Evolutionary conservation across 2,888 invertebrate species (phyloP).

Genomic region (Sinhomidia bicolor): DNA sequence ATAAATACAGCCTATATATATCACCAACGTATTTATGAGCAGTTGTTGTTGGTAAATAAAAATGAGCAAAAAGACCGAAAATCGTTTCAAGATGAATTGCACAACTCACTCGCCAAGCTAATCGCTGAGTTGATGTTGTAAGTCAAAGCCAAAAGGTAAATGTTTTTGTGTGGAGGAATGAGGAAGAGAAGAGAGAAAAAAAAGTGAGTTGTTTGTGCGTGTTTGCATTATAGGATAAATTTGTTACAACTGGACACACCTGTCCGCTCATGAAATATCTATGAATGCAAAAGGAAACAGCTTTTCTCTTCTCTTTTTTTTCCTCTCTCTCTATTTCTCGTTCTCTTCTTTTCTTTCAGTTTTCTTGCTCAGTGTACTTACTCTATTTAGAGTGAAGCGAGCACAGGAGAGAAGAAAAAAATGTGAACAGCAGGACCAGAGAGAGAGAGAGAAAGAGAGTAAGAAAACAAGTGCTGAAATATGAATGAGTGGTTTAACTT

Average conservation of each 20-base stretch:
- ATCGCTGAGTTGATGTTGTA: too few relatives aligned
- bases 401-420: background rate
- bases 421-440: slow-evolving; percentile 14
- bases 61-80: background rate
- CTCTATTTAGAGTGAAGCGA: too few relatives aligned
- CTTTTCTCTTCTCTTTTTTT: slow-evolving; percentile 44
- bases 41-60: background rate
- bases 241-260: slow-evolving; percentile 72
- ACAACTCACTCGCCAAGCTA: background rate
- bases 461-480: slow-evolving; percentile 72
- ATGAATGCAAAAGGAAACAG: slow-evolving; percentile 65
- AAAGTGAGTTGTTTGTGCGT: slow-evolving; percentile 32
- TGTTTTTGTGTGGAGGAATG: background rate
- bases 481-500: slow-evolving; percentile 70
- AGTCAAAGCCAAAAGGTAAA: slow-evolving; percentile 11
- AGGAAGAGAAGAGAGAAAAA: background rate
- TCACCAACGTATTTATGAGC: too few relatives aligned
- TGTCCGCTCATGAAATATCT: slow-evolving; percentile 72
- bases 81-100: slow-evolving; percentile 5
- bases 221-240: slow-evolving; percentile 56
- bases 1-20: too few relatives aligned
- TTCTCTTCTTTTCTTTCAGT: slow-evolving; percentile 18
- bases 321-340: background rate
- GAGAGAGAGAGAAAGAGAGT: background rate
- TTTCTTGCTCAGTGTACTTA: slow-evolving; percentile 2